Percentiles rank a stretch among this genome's conserved stretches.
Evolutionary conservation across 1,140 invertebrate genomes (phyloP).

Genomic region (Zaprionus kolodkinae): DNA sequence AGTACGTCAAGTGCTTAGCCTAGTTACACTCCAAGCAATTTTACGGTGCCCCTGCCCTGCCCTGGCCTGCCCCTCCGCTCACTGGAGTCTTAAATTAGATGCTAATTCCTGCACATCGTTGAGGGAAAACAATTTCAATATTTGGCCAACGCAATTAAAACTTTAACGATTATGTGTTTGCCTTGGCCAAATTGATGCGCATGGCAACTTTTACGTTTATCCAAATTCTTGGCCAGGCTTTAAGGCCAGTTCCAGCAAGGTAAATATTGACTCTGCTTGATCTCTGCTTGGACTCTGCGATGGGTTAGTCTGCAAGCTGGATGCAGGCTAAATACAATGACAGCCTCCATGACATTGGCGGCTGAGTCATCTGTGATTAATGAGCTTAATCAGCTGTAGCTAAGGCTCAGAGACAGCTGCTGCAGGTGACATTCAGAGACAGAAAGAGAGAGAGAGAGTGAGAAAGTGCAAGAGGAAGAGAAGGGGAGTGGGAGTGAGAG

Average conservation of each 20-base stretch:
- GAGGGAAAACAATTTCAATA: conserved; percentile 33
- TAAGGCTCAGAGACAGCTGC: conserved; percentile 18
- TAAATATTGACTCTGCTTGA: neutral
- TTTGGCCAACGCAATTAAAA: conserved; percentile 65
- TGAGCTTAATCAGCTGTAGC: conserved; percentile 69
- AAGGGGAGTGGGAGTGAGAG: neutral
- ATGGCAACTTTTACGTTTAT: conserved; percentile 51
- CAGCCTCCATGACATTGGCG: conserved; percentile 1
- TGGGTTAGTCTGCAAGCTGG: conserved; percentile 5
- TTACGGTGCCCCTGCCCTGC: neutral
- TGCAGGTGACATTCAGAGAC: conserved; percentile 13
- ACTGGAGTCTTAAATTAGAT: conserved; percentile 41
- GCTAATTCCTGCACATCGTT: neutral
- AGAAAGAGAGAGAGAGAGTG: neutral
- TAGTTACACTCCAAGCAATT: neutral
- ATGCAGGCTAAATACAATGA: conserved; percentile 16
- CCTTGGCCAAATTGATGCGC: conserved; percentile 50
- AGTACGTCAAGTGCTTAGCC: neutral
- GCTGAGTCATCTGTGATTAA: conserved; percentile 58
- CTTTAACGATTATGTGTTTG: conserved; percentile 73
- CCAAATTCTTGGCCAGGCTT: neutral
- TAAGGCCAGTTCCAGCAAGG: neutral
- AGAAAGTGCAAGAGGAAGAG: too few species aligned
- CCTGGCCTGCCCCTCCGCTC: neutral
- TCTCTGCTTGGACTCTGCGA: neutral